phyloP scores from a whole-genome alignment of 2,888 invertebrate species.

The Xestia xanthographa region DNA sequence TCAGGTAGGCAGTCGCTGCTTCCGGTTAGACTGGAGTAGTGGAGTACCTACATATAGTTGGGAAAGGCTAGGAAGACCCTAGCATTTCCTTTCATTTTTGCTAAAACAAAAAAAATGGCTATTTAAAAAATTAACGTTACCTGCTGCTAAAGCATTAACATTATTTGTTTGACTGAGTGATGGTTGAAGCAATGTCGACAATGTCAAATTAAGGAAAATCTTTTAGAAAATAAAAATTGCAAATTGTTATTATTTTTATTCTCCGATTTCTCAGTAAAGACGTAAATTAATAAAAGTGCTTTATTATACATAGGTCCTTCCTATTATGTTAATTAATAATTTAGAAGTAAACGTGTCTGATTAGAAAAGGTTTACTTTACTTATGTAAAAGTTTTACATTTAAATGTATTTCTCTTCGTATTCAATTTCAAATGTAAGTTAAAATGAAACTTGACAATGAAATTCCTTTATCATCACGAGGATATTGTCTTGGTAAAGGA shows the following conservation, averaged over 20 bases:
- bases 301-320: not conserved
- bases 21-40: too few relatives aligned
- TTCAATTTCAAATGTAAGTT: slow-evolving; percentile 47
- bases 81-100: too few relatives aligned
- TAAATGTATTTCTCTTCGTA: slow-evolving; percentile 18
- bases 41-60: too few relatives aligned
- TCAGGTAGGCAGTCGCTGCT: too few relatives aligned
- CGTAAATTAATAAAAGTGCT: not conserved
- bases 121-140: not conserved
- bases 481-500: slow-evolving; percentile 9
- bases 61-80: too few relatives aligned
- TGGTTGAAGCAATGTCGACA: not conserved
- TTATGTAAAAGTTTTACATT: slow-evolving; percentile 7
- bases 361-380: not conserved
- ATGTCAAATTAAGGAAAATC: not conserved
- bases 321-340: not conserved
- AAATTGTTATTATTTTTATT: not conserved
- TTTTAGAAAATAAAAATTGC: not conserved
- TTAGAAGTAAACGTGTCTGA: slow-evolving; percentile 20
- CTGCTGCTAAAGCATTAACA: not conserved
- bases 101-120: not conserved
- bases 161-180: not conserved
- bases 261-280: not conserved
- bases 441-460: slow-evolving; percentile 11
- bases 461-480: slow-evolving; percentile 13